Base-by-base conservation (phyloP, 2,113 vertebrate species). In the Myrmecophaga tridactyla region DNA sequence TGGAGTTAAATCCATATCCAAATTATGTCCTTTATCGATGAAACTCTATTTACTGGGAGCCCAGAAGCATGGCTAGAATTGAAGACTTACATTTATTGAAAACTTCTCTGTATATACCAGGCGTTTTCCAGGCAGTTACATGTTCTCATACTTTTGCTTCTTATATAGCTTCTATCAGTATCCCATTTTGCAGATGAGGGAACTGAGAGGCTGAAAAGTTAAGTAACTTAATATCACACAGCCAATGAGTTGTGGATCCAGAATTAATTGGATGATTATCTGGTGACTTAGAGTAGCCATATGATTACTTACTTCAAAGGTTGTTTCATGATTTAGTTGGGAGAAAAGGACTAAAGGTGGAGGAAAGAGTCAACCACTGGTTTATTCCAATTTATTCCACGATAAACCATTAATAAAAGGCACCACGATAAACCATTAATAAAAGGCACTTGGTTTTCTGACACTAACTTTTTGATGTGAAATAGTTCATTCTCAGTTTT, bases 401-500 rank as follows among this genome's bases (percentile, higher is more conserved):
- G 46, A 81, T 76, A 78, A 89, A 88, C 41, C 39, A 60, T 67
- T 70, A 53, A n/a, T 67, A 46, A 31, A n/a, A n/a, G n/a, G n/a
- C n/a, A n/a, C 94, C 78, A 58, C 53, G 46, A 81, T 76, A 78
- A 89, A 88, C 41, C 39, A 60, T 67, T 70, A 53, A n/a, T 67
- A 46, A 92, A 85, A 95, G 48, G 1, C 13, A 60, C 10, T 48
- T 75, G 11, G 21, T 41, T 69, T 53, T 39, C n/a, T 58, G 48
- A 23, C 20, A 21, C 6, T 75, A 39, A 94, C 1, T 5, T 86
- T 82, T 93, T 89, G n/a, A 69, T 65, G 62, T 78, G 29, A 86
- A 82, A 83, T 67, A 43, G 62, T 91, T 90, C 76, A 75, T 75
- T 91, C 63, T 86, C 36, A 23, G 34, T 92, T 90, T 90, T 77